Evolutionary conservation across 1,140 invertebrate species (phyloP), one percentile per base, ranked within the genome.

Genomic region (Elysia chlorotica): DNA sequence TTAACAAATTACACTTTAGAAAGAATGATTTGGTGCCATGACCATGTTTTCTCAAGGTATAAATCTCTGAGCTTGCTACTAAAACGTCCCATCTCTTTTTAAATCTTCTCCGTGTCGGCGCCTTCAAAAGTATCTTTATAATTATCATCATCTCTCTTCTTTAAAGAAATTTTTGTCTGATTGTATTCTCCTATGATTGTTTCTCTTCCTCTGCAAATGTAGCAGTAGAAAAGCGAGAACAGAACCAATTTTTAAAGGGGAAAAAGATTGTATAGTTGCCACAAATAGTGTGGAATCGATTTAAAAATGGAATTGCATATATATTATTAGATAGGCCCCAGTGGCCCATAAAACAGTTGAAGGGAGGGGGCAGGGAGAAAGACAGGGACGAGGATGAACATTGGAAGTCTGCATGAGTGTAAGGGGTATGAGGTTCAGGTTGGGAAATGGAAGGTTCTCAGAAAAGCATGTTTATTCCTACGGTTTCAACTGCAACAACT

Each of bases 221-320:
- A n/a, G n/a, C 41, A 48, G 10, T n/a, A 10, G 41, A 10, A 48
- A 48, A 48, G n/a, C 10, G 10, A 48, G 41, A 14, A 48, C n/a
- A n/a, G 41, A 33, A 70, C 33, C 23, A 70, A 28, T n/a, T 70
- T 70, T 54, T 70, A 56, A 31, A 70, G 56, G 36, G 14, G 33
- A 38, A 2, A 66, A 37, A 38, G 33, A 56, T 53, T 71, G 56
- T 71, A 71, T 61, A 71, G 14, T 35, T 37, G 21, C 68, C 68
- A 71, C 68, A 71, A 71, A 71, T 71, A 71, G 68, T 61, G 68
- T 71, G 68, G 68, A 21, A 19, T 61, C 23, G 38, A 56, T 31
- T 19, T 38, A 56, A 59, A 71, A 36, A 71, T 61, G 68, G 68
- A 71, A 71, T 71, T 71, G 68, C 68, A 71, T 71, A 71, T 61